Percentiles rank a stretch among this genome's conserved stretches.
Evolutionary conservation across 2,888 invertebrate species (phyloP).

Genomic region (Polydrusus pterygomalis): DNA sequence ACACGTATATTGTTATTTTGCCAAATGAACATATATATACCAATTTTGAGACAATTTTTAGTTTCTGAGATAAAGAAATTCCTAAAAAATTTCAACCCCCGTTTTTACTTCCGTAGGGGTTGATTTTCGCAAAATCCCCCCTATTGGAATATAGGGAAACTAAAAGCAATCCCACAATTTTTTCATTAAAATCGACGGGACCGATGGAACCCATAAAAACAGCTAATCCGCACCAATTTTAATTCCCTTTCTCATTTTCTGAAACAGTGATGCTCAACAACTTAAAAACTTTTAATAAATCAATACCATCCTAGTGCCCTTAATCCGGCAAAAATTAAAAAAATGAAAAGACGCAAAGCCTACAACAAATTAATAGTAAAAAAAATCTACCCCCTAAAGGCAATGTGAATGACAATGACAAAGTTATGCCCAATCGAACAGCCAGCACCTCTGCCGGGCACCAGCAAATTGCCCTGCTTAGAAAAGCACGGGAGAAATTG

Average conservation of each 20-base stretch:
- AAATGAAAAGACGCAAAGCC: constrained; percentile 22
- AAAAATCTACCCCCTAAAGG: constrained; percentile 14
- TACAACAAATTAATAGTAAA: constrained; percentile 19
- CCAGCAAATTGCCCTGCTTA: constrained; percentile 38
- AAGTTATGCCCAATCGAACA: constrained; percentile 35
- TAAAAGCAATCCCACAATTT: too few species aligned
- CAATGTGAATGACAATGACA: constrained; percentile 22
- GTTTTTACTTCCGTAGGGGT: too few species aligned
- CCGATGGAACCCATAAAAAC: neutral
- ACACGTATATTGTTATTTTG: too few species aligned
- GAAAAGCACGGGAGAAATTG: constrained; percentile 48
- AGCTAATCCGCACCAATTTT: neutral
- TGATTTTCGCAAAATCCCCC: too few species aligned
- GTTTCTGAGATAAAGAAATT: too few species aligned
- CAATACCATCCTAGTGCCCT: neutral
- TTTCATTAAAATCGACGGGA: too few species aligned
- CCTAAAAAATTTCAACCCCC: too few species aligned
- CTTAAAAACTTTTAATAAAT: neutral
- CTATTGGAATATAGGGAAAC: too few species aligned
- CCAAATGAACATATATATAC: too few species aligned
- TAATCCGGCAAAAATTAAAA: neutral
- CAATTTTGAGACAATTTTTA: too few species aligned
- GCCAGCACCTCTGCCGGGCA: constrained; percentile 39
- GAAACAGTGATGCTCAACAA: neutral
- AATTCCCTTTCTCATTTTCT: too few species aligned